A percentile compares a stretch with the other conserved stretches of the same genome.
phyloP scores from a whole-genome alignment of 2,113 vertebrate species.

The Edolisoma coerulescens region DNA sequence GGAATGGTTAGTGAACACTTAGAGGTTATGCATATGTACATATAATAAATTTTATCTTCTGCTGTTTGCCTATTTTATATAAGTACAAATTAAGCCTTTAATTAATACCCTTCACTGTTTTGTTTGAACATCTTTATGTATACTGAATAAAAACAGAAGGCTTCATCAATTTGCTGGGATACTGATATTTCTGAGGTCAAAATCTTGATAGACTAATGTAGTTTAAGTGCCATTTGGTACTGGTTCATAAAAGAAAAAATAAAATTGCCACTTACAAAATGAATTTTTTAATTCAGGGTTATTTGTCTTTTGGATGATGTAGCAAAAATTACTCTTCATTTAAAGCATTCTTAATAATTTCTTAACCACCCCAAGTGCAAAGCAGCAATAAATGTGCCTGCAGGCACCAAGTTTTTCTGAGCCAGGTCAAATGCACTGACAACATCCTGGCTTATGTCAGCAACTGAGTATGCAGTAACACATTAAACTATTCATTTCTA shows the following conservation, averaged over 20 bases:
- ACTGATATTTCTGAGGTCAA: neutral
- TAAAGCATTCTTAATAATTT: neutral
- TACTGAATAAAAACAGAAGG: neutral
- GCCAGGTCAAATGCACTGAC: neutral
- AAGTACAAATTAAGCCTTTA: neutral
- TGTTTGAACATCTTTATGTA: neutral
- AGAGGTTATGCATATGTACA: neutral
- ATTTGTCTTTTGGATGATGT: neutral
- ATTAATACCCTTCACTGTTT: neutral
- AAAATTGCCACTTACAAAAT: neutral
- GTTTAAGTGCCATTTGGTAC: neutral
- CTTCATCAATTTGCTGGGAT: neutral
- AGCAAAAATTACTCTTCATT: neutral
- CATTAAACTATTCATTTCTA: neutral
- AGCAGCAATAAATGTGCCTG: neutral
- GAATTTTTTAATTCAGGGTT: neutral
- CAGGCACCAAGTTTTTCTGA: neutral
- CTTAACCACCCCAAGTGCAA: neutral
- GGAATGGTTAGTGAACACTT: neutral
- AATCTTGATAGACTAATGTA: neutral
- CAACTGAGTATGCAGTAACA: neutral
- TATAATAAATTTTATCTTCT: neutral
- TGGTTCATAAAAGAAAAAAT: neutral
- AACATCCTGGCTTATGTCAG: neutral
- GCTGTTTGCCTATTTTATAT: neutral